phyloP scores from a whole-genome alignment of 2,113 vertebrate species.

The Carassius gibelio region DNA sequence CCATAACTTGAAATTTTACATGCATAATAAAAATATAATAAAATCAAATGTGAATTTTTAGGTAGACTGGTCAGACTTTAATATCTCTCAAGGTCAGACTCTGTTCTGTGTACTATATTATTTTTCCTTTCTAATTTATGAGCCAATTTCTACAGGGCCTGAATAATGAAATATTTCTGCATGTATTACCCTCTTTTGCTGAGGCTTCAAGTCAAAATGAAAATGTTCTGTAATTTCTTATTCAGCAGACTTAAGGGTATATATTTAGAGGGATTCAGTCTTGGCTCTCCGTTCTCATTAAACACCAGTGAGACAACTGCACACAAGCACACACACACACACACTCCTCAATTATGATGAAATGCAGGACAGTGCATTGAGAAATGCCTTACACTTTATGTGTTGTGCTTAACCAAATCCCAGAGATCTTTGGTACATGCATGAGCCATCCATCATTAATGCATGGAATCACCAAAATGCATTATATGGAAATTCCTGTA shows the following conservation, averaged over 20 bases:
- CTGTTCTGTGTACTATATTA: constrained; percentile 11
- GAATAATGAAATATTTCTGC: constrained; percentile 65
- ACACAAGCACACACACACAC: constrained; percentile 8
- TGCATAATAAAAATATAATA: neutral
- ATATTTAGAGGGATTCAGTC: constrained; percentile 32
- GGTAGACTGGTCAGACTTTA: constrained; percentile 8
- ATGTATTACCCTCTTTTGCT: constrained; percentile 49
- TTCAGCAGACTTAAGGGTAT: constrained; percentile 29
- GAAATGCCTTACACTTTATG: neutral
- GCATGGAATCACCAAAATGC: neutral
- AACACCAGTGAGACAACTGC: neutral
- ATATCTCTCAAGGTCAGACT: constrained; percentile 31
- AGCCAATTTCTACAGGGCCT: constrained; percentile 56
- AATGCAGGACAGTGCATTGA: constrained; percentile 14
- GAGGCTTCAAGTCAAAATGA: constrained; percentile 44
- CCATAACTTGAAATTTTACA: neutral
- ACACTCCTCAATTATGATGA: neutral
- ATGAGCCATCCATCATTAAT: neutral
- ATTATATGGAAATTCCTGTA: neutral
- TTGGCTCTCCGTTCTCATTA: constrained; percentile 30
- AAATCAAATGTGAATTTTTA: constrained; percentile 5
- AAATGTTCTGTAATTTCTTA: constrained; percentile 41
- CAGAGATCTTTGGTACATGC: neutral
- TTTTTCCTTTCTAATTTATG: constrained; percentile 62
- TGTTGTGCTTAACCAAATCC: neutral